Evolutionary conservation across 92 coral and sea anemone species (phyloP).

Genomic region (Actinernus sp.): DNA sequence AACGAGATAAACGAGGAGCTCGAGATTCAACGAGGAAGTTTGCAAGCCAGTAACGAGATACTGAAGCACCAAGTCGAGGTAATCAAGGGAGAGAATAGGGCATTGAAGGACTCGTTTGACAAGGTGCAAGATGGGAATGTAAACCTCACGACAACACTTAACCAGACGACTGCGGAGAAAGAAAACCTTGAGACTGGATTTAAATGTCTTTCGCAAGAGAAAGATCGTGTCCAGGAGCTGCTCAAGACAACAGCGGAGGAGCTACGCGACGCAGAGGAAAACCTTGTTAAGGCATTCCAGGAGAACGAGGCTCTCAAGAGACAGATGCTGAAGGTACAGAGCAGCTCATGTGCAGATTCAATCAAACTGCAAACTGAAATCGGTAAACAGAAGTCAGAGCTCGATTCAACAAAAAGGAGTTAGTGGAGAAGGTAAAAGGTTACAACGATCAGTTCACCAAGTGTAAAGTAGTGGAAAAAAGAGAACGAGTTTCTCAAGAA

Average conservation of each 20-base stretch:
- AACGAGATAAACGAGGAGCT: constrained; percentile 69
- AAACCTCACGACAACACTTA: constrained; percentile 31
- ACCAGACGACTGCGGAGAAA: constrained; percentile 45
- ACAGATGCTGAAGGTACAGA: constrained; percentile 73
- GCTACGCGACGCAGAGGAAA: constrained; percentile 60
- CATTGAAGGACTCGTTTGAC: constrained; percentile 44
- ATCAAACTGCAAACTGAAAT: constrained; percentile 69
- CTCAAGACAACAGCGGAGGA: constrained; percentile 43
- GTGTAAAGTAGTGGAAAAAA: constrained; percentile 68
- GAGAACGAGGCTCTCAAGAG: constrained; percentile 77
- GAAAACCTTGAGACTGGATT: constrained; percentile 55
- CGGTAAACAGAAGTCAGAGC: constrained; percentile 70
- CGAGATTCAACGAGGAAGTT: constrained; percentile 69
- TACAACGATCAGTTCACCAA: constrained; percentile 55
- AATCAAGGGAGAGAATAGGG: constrained; percentile 45
- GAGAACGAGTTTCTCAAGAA: constrained; percentile 91
- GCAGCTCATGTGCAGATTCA: constrained; percentile 81
- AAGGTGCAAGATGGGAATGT: constrained; percentile 41
- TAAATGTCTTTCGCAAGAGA: constrained; percentile 53
- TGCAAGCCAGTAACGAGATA: constrained; percentile 77
- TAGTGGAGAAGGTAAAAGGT: constrained; percentile 55
- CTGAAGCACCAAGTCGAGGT: constrained; percentile 62
- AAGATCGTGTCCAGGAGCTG: constrained; percentile 48
- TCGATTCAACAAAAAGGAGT: constrained; percentile 66
- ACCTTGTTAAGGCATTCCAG: constrained; percentile 69